Conservation (phyloP, 2,888 invertebrate species). For the Thumatha senex region DNA sequence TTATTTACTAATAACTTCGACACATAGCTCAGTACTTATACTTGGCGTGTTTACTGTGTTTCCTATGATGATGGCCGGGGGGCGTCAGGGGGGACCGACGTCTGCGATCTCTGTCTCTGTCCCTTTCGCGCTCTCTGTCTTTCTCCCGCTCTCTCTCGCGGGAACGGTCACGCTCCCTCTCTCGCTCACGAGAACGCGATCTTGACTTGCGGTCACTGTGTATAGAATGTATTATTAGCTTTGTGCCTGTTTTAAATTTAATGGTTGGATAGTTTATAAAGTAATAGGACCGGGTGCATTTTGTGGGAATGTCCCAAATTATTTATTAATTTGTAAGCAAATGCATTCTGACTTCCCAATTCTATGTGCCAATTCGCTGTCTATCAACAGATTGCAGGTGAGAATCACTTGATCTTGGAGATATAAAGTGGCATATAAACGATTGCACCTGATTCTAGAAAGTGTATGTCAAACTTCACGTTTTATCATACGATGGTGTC, state of each 20-base stretch:
- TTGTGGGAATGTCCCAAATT: no score
- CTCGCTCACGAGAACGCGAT: conserved; percentile 58
- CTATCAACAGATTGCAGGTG: no score
- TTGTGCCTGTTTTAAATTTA: no score
- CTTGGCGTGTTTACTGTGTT: conserved; percentile 72
- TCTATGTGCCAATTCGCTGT: no score
- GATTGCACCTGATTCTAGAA: no score
- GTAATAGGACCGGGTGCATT: no score
- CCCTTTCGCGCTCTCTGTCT: conserved; percentile 56
- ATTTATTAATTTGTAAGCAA: no score
- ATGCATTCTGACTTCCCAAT: not conserved
- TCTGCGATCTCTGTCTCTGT: conserved; percentile 53
- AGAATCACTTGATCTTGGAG: no score
- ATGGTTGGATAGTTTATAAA: no score
- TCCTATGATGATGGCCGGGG: conserved; percentile 67
- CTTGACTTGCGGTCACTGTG: conserved; percentile 65
- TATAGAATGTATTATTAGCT: not conserved
- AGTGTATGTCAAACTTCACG: no score
- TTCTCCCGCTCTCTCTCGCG: conserved; percentile 53
- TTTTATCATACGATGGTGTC: no score
- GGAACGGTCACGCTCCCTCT: conserved; percentile 48
- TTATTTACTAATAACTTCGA: conserved; percentile 26
- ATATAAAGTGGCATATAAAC: no score
- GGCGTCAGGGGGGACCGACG: conserved; percentile 72
- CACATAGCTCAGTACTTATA: conserved; percentile 62